These are phyloP conservation scores for Nomia melanderi DNA, from an alignment of 1,140 invertebrate genomes.

Conservation along the genomic window DNA sequence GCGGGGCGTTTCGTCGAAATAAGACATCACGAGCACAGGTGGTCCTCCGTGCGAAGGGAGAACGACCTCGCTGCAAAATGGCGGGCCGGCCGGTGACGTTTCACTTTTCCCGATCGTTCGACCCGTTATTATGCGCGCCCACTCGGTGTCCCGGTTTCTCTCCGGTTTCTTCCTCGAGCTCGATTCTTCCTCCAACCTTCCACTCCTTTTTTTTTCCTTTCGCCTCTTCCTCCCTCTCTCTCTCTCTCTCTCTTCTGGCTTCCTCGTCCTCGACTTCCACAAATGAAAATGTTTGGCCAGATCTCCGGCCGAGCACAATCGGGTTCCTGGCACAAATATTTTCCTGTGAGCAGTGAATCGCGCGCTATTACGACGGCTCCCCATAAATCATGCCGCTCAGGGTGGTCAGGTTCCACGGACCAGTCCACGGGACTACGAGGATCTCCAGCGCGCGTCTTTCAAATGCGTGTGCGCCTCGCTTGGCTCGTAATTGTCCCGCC, in stretches of 20 bases:
- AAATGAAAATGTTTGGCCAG: conserved; percentile 75
- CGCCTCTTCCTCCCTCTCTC: no score
- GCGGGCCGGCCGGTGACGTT: conserved; percentile 61
- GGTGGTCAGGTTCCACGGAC: conserved; percentile 66
- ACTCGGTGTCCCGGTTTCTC: conserved; percentile 21
- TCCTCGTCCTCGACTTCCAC: conserved; percentile 46
- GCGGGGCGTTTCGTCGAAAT: conserved; percentile 50
- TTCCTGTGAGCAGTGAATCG: conserved; percentile 69
- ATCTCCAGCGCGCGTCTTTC: conserved; percentile 32
- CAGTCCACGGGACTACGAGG: background rate
- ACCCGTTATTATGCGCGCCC: conserved; percentile 56
- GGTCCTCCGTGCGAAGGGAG: conserved; percentile 35
- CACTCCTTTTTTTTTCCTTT: no score
- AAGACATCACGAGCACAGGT: conserved; percentile 72
- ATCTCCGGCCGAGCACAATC: conserved; percentile 61
- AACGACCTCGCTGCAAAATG: background rate
- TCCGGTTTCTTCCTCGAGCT: no score
- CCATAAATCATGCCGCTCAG: conserved; percentile 75
- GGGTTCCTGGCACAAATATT: conserved; percentile 70
- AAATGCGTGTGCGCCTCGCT: conserved; percentile 31
- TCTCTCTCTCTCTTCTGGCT: background rate
- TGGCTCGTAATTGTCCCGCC: conserved; percentile 27
- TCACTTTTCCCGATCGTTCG: conserved; percentile 69
- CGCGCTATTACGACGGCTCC: conserved; percentile 65
- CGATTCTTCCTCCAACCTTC: no score